A percentile compares a stretch with the other conserved stretches of the same genome.
These are phyloP conservation scores for Rissa tridactyla DNA, from an alignment of 2,113 vertebrate genomes.

Conservation along the genomic window DNA sequence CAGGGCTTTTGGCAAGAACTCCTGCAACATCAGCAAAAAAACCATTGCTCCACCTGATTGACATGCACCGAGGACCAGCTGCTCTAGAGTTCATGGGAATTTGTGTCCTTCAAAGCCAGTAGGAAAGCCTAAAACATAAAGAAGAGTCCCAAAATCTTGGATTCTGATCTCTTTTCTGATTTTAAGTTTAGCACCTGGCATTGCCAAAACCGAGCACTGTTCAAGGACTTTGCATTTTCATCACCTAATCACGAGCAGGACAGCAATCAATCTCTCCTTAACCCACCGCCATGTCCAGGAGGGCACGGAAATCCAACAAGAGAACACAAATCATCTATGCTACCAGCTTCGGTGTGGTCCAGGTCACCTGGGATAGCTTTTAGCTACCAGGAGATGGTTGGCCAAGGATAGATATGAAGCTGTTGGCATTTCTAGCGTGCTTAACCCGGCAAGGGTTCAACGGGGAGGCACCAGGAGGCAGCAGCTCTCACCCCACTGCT, in stretches of 20 bases:
- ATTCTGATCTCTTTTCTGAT: background rate
- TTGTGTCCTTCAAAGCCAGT: background rate
- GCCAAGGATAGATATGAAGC: background rate
- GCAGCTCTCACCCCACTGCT: background rate
- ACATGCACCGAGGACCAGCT: conserved; percentile 9
- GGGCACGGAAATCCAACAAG: background rate
- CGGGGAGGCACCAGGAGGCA: background rate
- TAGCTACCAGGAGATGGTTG: background rate
- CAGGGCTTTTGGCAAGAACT: conserved; percentile 27
- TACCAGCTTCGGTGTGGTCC: background rate
- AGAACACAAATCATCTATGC: background rate
- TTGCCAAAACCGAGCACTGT: background rate
- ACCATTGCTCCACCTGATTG: background rate
- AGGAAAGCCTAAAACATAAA: background rate
- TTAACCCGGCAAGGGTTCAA: background rate
- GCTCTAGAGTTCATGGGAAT: background rate
- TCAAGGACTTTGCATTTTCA: background rate
- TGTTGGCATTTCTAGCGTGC: background rate
- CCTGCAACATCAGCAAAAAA: background rate
- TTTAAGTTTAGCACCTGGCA: background rate
- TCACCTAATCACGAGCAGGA: background rate
- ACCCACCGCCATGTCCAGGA: background rate
- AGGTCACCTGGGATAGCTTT: background rate
- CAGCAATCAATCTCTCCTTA: background rate
- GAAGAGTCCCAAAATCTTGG: background rate